Base-by-base conservation (phyloP, 2,888 invertebrate genomes). In the Patella ulyssiponensis region DNA sequence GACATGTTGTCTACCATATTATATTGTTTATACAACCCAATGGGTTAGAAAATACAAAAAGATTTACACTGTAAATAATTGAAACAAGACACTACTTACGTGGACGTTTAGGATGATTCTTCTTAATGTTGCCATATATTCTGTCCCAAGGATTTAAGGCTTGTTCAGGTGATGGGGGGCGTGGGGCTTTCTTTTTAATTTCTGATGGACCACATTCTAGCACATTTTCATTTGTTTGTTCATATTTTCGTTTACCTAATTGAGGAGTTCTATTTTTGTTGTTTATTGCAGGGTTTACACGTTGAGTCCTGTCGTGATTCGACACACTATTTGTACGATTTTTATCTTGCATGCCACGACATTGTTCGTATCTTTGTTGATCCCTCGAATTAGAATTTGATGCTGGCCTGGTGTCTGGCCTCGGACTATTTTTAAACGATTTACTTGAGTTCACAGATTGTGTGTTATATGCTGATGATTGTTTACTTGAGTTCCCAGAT, bases 71-170 rank as follows among this genome's bases (percentile, higher is more conserved):
- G 44, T 9, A 44, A 44, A 44, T 44, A 44, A 44, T 44, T 44
- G 44, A 44, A 44, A 44, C 44, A 44, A 44, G 44, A 52, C 52
- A 52, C 12, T 52, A 77, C 69, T 76, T 76, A 84, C 84, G 85
- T 80, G 82, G 20, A 44, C 23, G 77, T 77, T 84, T 85, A 15
- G 88, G 87, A 72, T 84, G 81, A 58, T 82, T 83, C 78, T 84
- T 86, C 77, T 86, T 81, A 17, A 88, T 85, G 76, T 86, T 81
- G 15, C 83, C 82, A 77, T 84, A 84, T 44, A 88, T 88, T 71
- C 86, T 81, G 74, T 88, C 88, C 81, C 84, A 88, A 2, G 88
- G 85, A 56, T 85, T 85, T 15, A 72, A 73, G 20, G 83, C 64
- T 17, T 73, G 54, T 7, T 44, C 71, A 17, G 51, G 75, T 27